A percentile compares a stretch with the other conserved stretches of the same genome.
Evolutionary conservation across 2,888 invertebrate genomes (phyloP).

Genomic region (Leptothorax acervorum): DNA sequence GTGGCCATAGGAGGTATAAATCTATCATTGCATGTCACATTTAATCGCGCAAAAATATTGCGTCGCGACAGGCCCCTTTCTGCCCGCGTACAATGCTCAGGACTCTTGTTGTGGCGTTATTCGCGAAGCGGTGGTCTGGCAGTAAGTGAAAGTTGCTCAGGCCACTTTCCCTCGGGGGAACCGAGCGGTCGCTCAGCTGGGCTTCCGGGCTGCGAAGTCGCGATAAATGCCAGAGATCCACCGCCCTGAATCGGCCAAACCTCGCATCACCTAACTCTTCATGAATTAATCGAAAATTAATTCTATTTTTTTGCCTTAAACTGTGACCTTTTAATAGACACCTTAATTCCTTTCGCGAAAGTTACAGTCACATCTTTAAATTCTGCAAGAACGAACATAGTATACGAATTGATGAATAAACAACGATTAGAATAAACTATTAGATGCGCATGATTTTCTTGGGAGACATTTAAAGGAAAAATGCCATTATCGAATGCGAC

Average conservation of each 20-base stretch:
- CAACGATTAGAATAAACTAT: neutral
- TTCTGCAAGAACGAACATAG: neutral
- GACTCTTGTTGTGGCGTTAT: constrained; percentile 34
- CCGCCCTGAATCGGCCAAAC: constrained; percentile 65
- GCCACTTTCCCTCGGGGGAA: constrained; percentile 84
- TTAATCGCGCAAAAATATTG: constrained; percentile 41
- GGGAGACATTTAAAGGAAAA: neutral
- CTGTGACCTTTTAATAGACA: neutral
- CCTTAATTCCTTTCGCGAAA: neutral
- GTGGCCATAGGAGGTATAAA: neutral
- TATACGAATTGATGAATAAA: neutral
- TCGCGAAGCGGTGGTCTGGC: constrained; percentile 67
- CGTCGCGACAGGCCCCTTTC: constrained; percentile 32
- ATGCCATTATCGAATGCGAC: neutral
- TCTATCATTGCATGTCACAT: neutral
- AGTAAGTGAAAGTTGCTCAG: constrained; percentile 84
- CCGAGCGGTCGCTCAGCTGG: constrained; percentile 77
- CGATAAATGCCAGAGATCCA: constrained; percentile 75
- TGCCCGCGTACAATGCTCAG: constrained; percentile 48
- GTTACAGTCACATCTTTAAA: neutral
- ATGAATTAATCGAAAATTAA: constrained; percentile 8
- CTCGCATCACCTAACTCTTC: neutral
- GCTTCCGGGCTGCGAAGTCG: constrained; percentile 81
- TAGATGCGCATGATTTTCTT: neutral
- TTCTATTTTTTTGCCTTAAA: neutral